phyloP scores from a whole-genome alignment of 2,888 invertebrate species.

The Alentia gelatinosa region DNA sequence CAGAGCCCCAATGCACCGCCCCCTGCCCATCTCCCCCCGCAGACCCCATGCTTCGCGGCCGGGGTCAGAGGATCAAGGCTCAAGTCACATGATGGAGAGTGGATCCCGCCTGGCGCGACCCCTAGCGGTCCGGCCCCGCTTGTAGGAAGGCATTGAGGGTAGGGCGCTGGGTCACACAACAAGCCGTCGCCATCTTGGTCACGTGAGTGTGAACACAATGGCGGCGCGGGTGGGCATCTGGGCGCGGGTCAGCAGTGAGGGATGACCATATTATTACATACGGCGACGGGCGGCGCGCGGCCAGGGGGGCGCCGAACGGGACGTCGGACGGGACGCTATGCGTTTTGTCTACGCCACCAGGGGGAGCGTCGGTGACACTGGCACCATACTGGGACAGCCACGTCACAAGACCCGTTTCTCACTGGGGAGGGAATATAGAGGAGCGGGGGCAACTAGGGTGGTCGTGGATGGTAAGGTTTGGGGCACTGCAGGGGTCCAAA shows the following conservation, averaged over 20 bases:
- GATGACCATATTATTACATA: conserved; percentile 49
- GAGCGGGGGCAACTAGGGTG: background rate
- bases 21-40: background rate
- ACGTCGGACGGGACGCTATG: background rate
- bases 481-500: no score
- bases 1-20: background rate
- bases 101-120: background rate
- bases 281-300: background rate
- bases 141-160: background rate
- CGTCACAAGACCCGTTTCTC: background rate
- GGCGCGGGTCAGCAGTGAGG: conserved; percentile 11
- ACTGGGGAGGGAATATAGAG: no score
- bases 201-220: conserved; percentile 1
- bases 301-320: background rate
- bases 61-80: conserved; percentile 47
- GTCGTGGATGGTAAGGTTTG: no score
- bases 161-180: background rate
- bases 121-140: background rate
- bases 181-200: conserved; percentile 30
- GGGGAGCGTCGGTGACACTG: background rate
- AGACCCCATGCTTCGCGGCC: background rate
- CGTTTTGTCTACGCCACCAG: background rate
- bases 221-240: background rate
- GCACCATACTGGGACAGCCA: background rate
- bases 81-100: conserved; percentile 49